Evolutionary conservation across 2,888 invertebrate species (phyloP).

Genomic region (Shargacucullia verbasci): DNA sequence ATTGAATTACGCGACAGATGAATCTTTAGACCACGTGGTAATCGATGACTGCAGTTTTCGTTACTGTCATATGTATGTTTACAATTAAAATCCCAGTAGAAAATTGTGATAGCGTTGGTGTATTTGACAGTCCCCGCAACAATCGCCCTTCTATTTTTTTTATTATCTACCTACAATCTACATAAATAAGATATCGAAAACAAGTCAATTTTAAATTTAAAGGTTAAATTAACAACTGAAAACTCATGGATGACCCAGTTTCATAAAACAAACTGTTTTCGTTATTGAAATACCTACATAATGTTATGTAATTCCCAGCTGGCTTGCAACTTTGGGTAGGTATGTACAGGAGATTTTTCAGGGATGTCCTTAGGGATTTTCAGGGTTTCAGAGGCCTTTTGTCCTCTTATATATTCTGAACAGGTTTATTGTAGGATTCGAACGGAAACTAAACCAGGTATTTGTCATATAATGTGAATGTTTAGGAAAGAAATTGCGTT

Average conservation of each 20-base stretch:
- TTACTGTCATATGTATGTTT: conserved; percentile 12
- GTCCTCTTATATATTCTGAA: conserved; percentile 35
- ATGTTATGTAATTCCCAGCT: conserved; percentile 52
- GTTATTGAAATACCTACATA: conserved; percentile 46
- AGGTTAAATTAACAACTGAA: conserved; percentile 41
- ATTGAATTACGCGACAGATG: neutral
- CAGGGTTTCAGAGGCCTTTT: conserved; percentile 26
- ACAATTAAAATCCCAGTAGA: neutral
- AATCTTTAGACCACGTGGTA: conserved; percentile 12
- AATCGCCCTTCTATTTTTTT: too few relatives aligned
- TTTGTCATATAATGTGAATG: conserved; percentile 29
- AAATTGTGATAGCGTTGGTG: too few relatives aligned
- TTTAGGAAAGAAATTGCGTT: conserved; percentile 7
- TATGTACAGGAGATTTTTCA: conserved; percentile 31
- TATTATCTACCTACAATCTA: too few relatives aligned
- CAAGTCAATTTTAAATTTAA: conserved; percentile 20
- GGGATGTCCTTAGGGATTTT: conserved; percentile 38
- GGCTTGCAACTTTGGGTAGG: conserved; percentile 31
- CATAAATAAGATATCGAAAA: conserved; percentile 10
- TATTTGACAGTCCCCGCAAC: too few relatives aligned
- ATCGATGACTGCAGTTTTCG: conserved; percentile 37
- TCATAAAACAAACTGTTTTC: conserved; percentile 38
- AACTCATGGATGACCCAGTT: conserved; percentile 46
- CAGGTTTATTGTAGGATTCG: conserved; percentile 35
- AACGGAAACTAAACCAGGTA: conserved; percentile 19